Evolutionary conservation across 2,888 invertebrate species (phyloP), one percentile per base, ranked within the genome.

Genomic region (Harpagoxenus sublaevis): DNA sequence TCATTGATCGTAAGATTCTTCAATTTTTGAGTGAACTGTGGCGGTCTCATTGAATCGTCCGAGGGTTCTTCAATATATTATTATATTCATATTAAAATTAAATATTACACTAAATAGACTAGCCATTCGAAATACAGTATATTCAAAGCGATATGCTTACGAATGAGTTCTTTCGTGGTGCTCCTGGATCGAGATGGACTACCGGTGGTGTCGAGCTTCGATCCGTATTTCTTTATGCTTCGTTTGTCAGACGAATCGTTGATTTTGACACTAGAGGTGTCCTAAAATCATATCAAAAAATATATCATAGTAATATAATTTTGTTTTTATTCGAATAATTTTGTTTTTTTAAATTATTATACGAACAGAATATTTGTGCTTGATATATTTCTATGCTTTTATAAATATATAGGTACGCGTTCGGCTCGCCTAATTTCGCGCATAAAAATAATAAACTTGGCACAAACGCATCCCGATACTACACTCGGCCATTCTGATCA

Each of bases 171-270:
- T 95, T 98, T 98, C 2, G 98, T 99, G 51, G 98, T 97, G 94
- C 98, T 98, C 92, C 98, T 97, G 48, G 98, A 98, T 94, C 98
- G 96, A 2, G 98, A 98, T 0, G 98, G 98, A 83, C 98, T 97
- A 91, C 98, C 98, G 0, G 97, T 97, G 12, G 96, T 95, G 92
- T 97, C 98, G 87, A 97, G 96, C 95, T 96, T 97, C 88, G 96
- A 96, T 79, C 97, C 97, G 94, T 97, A 97, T 92, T 97, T 97
- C 93, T 96, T 97, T 28, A 95, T 94, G 42, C 95, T 94, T 91
- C 96, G 95, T 92, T 96, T 96, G 48, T 96, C 92, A 28, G 88
- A 81, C 3, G 85, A 81, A 9, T 85, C 68, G 18, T 68, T 74
- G 35, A 83, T 60, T 39, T 82, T 78, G 23, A 82, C 78, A 53